Evolutionary conservation across 2,888 invertebrate species (phyloP).

Genomic region (Harpalus rufipes): DNA sequence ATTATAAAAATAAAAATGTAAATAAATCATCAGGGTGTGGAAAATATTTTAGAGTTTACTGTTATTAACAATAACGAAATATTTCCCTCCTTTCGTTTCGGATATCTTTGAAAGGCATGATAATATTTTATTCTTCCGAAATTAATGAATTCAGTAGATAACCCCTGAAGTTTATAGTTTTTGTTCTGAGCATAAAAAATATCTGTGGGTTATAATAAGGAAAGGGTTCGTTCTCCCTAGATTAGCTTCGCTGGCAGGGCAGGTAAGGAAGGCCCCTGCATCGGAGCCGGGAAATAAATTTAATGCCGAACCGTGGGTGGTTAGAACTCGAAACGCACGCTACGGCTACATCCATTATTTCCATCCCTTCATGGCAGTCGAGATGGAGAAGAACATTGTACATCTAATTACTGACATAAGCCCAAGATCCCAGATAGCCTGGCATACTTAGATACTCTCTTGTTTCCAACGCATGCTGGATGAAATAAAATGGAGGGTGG

Average conservation of each 20-base stretch:
- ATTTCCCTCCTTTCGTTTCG: neutral
- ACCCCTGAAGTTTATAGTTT: constrained; percentile 26
- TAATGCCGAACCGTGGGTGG: constrained; percentile 54
- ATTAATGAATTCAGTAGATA: constrained; percentile 24
- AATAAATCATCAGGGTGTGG: too few species aligned
- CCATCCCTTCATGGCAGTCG: constrained; percentile 40
- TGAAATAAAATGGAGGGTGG: constrained; percentile 1
- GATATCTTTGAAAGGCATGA: neutral
- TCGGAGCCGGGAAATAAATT: constrained; percentile 39
- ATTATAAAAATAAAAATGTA: too few species aligned
- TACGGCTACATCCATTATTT: constrained; percentile 45
- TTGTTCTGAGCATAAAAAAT: constrained; percentile 30
- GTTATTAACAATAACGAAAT: too few species aligned
- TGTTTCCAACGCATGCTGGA: neutral
- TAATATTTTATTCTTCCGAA: neutral
- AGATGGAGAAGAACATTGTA: constrained; percentile 46
- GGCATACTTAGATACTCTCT: constrained; percentile 11
- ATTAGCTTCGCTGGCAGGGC: neutral
- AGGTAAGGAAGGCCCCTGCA: constrained; percentile 3
- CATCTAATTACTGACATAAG: constrained; percentile 62
- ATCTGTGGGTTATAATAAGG: constrained; percentile 21
- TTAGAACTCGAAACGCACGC: constrained; percentile 7
- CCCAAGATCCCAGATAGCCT: constrained; percentile 32
- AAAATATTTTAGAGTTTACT: too few species aligned
- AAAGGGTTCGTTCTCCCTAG: constrained; percentile 30